Evolutionary conservation across 2,888 invertebrate species (phyloP), one percentile per base, ranked within the genome.

Genomic region (Anodontia alba): DNA sequence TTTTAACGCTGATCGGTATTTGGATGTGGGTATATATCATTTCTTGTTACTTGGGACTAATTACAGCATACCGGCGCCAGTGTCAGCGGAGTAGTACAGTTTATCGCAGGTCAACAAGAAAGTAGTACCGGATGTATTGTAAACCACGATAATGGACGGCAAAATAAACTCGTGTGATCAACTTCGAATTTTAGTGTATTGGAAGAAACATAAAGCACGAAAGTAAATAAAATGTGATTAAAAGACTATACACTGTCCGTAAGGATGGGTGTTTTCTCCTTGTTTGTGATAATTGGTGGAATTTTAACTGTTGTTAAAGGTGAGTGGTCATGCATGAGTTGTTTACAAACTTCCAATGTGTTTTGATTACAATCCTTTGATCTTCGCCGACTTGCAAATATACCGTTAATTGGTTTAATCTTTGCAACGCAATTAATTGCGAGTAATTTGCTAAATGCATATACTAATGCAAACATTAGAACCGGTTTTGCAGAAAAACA

Each of bases 191-290:
- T 69, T 78, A 78, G 78, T 78, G 73, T 78, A 78, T 78, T 78
- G 73, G 42, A 42, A 68, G 57, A 31, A 26, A 54, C 5, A 29
- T 67, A 68, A 73, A 57, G 23, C 42, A 67, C 42, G 23, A 73
- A 78, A 49, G 49, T 70, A 57, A 70, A 77, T 79, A 81, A 79
- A 51, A 77, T 84, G 79, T 81, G 76, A 67, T 54, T 51, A 36
- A 31, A 74, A 49, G 67, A 49, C 54, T 46, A 51, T 69, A 68
- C 54, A 74, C 78, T 81, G 80, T 84, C 87, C 84, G 78, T 84
- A 87, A 84, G 87, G 86, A 87, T 87, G 85, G 86, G 83, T 79
- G 78, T 80, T 74, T 74, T 81, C 51, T 81, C 78, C 31, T 67
- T 83, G 76, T 78, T 86, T 73, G 71, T 87, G 42, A 51, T 84